Evolutionary conservation across 2,113 vertebrate species (phyloP).

Genomic region (Poeciliopsis retropinna): DNA sequence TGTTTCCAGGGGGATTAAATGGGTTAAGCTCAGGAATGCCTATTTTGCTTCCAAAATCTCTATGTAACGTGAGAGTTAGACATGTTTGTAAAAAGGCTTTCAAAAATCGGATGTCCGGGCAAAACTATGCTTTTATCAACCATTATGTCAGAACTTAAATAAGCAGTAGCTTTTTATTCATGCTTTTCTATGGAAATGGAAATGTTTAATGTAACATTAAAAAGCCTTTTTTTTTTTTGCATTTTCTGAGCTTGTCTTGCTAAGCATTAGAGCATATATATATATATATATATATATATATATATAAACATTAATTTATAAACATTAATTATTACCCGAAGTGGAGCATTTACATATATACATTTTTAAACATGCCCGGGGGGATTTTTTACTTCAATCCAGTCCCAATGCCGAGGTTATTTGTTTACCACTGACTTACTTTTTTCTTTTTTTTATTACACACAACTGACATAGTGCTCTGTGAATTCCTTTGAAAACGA

Average conservation of each 20-base stretch:
- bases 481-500: constrained; percentile 2
- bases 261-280: background rate
- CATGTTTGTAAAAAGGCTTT: background rate
- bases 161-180: background rate
- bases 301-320: background rate
- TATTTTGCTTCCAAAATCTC: background rate
- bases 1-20: no score
- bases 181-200: background rate
- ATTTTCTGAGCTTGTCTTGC: background rate
- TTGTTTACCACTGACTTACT: background rate
- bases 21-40: background rate
- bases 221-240: no score
- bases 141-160: background rate
- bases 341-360: background rate
- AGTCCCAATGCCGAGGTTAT: background rate
- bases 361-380: background rate
- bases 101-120: background rate
- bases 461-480: background rate
- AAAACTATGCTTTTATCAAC: background rate
- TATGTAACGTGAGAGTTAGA: background rate
- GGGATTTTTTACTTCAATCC: constrained; percentile 1
- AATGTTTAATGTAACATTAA: no score
- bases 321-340: background rate
- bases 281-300: no score
- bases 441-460: background rate